A percentile compares a stretch with the other conserved stretches of the same genome.
phyloP scores from a whole-genome alignment of 2,888 invertebrate species.

The Yponomeuta malinellus region DNA sequence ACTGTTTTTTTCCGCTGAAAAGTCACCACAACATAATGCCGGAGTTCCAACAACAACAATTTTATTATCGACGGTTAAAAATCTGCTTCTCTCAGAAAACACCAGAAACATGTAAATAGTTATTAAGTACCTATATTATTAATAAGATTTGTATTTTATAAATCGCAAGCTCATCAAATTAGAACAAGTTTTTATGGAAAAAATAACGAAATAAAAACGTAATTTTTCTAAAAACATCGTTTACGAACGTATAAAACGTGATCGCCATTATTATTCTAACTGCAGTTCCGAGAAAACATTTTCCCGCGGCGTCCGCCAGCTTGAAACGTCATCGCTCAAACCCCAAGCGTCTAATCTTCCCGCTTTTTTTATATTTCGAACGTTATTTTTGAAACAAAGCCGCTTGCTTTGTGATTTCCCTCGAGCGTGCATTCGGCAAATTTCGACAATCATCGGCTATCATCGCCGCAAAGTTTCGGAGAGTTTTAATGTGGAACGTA shows the following conservation, averaged over 20 bases:
- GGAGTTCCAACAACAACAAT: not conserved
- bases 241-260: not conserved
- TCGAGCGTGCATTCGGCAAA: not conserved
- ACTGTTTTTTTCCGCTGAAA: not conserved
- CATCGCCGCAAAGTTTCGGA: not conserved
- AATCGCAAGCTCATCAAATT: no score
- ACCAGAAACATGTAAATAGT: no score
- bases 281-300: not conserved
- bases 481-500: not conserved
- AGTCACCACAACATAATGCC: not conserved
- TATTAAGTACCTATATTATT: no score
- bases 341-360: not conserved
- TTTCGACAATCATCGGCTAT: not conserved
- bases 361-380: not conserved
- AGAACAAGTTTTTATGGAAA: not conserved
- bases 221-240: not conserved
- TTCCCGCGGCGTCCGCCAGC: not conserved
- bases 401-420: not conserved
- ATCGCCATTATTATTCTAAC: not conserved
- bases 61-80: not conserved
- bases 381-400: conserved; percentile 1
- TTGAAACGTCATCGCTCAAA: conserved; percentile 3
- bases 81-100: no score
- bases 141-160: no score
- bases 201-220: not conserved